A percentile compares a stretch with the other conserved stretches of the same genome.
phyloP scores from a whole-genome alignment of 2,113 vertebrate genomes.

The Eptatretus burgeri region DNA sequence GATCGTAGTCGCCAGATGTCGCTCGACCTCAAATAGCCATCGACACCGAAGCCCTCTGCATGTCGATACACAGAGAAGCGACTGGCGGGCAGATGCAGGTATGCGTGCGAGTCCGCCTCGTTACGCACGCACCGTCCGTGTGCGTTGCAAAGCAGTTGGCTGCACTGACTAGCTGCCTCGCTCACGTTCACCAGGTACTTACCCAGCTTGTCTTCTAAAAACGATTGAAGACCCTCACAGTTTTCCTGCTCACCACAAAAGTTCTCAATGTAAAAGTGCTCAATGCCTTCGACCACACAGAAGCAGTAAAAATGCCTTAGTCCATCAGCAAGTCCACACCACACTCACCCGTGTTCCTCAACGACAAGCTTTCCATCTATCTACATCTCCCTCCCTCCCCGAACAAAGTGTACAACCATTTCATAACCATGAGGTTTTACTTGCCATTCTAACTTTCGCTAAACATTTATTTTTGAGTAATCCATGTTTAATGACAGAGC shows the following conservation, averaged over 20 bases:
- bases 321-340: too few species aligned
- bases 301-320: too few species aligned
- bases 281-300: too few species aligned
- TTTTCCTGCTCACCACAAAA: conserved; percentile 20
- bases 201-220: conserved; percentile 32
- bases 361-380: too few species aligned
- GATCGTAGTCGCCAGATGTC: conserved; percentile 24
- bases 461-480: too few species aligned
- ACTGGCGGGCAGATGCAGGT: conserved; percentile 32
- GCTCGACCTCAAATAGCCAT: conserved; percentile 19
- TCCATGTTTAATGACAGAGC: too few species aligned
- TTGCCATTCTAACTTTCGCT: too few species aligned
- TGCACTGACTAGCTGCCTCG: conserved; percentile 46
- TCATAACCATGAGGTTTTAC: too few species aligned
- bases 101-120: conserved; percentile 20
- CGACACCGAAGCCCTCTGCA: conserved; percentile 10
- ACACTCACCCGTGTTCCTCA: too few species aligned
- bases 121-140: conserved; percentile 47
- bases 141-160: conserved; percentile 41
- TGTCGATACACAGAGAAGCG: neutral
- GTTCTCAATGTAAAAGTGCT: too few species aligned
- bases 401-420: too few species aligned
- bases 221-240: conserved; percentile 34
- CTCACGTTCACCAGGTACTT: conserved; percentile 55
- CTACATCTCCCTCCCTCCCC: too few species aligned